These are phyloP conservation scores for Cyphomyrus discorhynchus DNA, from an alignment of 2,113 vertebrate species.

Conservation along the genomic window DNA sequence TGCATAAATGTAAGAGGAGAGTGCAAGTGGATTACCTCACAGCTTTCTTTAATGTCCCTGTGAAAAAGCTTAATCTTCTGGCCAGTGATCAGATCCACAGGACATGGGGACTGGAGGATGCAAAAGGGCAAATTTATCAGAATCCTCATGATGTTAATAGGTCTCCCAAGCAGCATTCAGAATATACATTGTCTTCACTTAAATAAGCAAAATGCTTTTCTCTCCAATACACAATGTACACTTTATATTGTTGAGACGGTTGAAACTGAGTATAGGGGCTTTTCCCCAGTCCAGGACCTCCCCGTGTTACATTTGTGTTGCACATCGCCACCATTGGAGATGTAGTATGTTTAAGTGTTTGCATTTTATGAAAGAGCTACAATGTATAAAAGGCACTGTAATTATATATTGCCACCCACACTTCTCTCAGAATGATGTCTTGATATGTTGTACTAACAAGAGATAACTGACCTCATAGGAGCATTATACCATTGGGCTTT, in stretches of 20 bases:
- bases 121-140: neutral
- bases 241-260: neutral
- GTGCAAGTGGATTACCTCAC: neutral
- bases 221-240: neutral
- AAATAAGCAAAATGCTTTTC: neutral
- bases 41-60: neutral
- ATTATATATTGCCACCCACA: constrained; percentile 6
- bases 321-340: neutral
- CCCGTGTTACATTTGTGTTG: neutral
- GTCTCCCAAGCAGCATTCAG: neutral
- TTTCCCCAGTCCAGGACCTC: neutral
- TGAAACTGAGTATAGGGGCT: neutral
- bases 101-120: neutral
- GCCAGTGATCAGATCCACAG: neutral
- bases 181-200: neutral
- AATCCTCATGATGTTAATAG: neutral
- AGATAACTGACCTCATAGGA: neutral
- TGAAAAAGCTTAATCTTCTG: neutral
- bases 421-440: neutral
- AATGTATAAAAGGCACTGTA: neutral
- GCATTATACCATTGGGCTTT: neutral
- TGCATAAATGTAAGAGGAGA: neutral
- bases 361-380: neutral
- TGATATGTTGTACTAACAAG: neutral
- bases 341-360: neutral